Percentiles rank a stretch among this genome's conserved stretches.
phyloP scores from a whole-genome alignment of 2,888 invertebrate species.

The Synergus umbraculus region DNA sequence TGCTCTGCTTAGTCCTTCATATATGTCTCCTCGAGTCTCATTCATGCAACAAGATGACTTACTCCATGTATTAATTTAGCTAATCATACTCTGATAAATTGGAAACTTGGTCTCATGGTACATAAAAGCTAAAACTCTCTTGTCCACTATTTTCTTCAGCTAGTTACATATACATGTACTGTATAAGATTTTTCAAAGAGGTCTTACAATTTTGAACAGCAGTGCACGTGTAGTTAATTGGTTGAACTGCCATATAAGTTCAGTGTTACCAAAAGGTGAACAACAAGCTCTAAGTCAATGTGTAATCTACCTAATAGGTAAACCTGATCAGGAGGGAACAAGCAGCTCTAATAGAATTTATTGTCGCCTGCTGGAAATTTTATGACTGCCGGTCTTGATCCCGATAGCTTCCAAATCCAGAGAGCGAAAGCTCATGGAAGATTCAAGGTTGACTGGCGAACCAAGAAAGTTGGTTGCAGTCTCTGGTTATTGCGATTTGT shows the following conservation, averaged over 20 bases:
- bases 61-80: neutral
- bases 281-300: conserved; percentile 23
- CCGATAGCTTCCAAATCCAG: conserved; percentile 39
- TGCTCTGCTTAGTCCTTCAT: neutral
- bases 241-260: conserved; percentile 3
- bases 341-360: conserved; percentile 30
- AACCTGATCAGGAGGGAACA: conserved; percentile 22
- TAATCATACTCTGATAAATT: neutral
- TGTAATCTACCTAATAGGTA: conserved; percentile 35
- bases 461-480: conserved; percentile 25
- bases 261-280: conserved; percentile 26
- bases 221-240: neutral
- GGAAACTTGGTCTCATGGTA: too few species aligned
- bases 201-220: neutral
- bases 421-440: conserved; percentile 37
- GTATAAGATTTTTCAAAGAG: neutral
- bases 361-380: conserved; percentile 24
- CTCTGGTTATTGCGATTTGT: conserved; percentile 39
- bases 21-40: neutral
- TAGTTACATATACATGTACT: neutral
- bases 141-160: too few species aligned
- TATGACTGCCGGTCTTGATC: conserved; percentile 21
- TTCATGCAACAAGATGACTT: neutral
- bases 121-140: too few species aligned
- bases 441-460: conserved; percentile 24